phyloP scores from a whole-genome alignment of 2,888 invertebrate species.

The Eilema depressum region DNA sequence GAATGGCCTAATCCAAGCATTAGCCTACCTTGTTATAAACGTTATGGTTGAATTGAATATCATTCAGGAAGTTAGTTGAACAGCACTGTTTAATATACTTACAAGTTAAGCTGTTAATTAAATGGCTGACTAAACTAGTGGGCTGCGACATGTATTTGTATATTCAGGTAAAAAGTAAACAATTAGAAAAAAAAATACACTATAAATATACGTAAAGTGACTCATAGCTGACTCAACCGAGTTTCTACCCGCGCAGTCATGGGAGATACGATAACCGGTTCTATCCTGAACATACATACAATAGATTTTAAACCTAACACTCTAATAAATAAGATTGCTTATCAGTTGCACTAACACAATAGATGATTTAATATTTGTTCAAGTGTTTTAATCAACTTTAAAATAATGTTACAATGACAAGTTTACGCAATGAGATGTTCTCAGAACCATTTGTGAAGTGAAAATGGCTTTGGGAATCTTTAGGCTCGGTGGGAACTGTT shows the following conservation, averaged over 20 bases:
- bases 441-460: neutral
- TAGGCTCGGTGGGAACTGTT: too few relatives aligned
- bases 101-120: too few relatives aligned
- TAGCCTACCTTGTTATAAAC: too few relatives aligned
- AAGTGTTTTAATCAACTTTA: constrained; percentile 28
- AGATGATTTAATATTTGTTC: constrained; percentile 37
- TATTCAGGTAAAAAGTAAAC: neutral
- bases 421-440: neutral
- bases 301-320: constrained; percentile 10
- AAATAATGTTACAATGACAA: constrained; percentile 15
- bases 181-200: neutral
- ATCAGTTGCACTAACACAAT: neutral
- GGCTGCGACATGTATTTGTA: too few relatives aligned
- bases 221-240: neutral
- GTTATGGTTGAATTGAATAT: too few relatives aligned
- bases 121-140: too few relatives aligned
- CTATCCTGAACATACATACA: neutral
- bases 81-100: too few relatives aligned
- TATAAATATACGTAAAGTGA: neutral
- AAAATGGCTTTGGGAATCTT: too few relatives aligned
- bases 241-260: neutral
- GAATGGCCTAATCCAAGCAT: too few relatives aligned
- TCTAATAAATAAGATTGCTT: rapidly evolving
- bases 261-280: constrained; percentile 16
- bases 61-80: too few relatives aligned